Base-by-base conservation (phyloP, 2,888 invertebrate species). In the Nasonia oneida region DNA sequence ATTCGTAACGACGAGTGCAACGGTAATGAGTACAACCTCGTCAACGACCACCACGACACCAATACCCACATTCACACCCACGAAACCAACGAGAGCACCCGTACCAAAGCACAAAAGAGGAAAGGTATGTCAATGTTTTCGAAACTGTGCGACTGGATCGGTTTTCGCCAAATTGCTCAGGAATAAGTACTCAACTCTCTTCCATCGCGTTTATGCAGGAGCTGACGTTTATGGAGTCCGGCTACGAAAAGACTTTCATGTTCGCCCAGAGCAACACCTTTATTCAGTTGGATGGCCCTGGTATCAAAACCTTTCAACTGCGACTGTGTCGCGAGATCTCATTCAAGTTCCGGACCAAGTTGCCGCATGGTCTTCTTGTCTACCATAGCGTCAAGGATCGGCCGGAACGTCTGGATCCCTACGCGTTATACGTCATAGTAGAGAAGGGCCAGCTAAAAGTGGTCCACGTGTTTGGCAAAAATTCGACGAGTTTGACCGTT, bases 361-460 rank as follows among this genome's bases (percentile, higher is more conserved):
- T 98, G 73, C 98, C 98, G 0, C 98, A 98, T 91, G 98, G 98
- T 3, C 94, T 98, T 10, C 94, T 98, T 79, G 97, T 98, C 15
- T 98, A 98, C 93, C 98, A 98, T 93, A 98, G 98, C 92, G 97
- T 98, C 39, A 97, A 97, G 93, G 97, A 97, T 92, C 92, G 94
- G 10, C 97, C 97, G 8, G 96, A 96, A 81, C 96, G 96, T 86
- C 95, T 98, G 92, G 97, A 97, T 90, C 97, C 98, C 0, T 98
- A 98, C 91, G 98, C 98, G 75, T 94, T 98, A 33, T 98, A 98
- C 93, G 97, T 98, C 61, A 98, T 98, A 91, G 97, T 98, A 37
- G 98, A 98, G 93, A 98, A 98, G 92, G 98, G 98, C 29, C 97
- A 98, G 94, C 94, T 98, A 29, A 98, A 98, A 95, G 97, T 98